Conservation (phyloP, 1,140 invertebrate genomes). For the Drosophila tristis region DNA sequence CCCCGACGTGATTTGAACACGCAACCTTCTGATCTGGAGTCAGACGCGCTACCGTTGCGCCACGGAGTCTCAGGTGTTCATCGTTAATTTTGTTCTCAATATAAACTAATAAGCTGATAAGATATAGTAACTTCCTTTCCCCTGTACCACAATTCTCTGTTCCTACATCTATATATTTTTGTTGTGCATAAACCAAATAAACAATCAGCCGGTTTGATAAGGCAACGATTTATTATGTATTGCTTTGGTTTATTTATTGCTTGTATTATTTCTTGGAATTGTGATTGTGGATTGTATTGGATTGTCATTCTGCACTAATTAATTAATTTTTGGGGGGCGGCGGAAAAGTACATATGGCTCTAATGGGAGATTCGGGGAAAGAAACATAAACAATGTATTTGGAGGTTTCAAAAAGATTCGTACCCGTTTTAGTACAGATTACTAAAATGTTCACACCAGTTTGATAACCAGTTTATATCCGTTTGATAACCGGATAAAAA, state of each 20-base stretch:
- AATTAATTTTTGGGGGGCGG: too few species aligned
- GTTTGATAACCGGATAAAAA: too few species aligned
- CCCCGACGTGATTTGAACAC: slow-evolving; percentile 99
- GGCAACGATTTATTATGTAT: slow-evolving; percentile 1
- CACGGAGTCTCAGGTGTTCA: slow-evolving; percentile 18
- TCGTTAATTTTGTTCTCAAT: too few species aligned
- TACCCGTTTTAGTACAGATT: too few species aligned
- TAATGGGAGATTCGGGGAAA: too few species aligned
- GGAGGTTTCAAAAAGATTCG: too few species aligned
- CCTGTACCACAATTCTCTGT: not conserved
- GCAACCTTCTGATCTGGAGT: slow-evolving; percentile 99
- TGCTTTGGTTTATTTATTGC: not conserved
- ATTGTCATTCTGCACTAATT: too few species aligned
- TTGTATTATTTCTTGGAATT: slow-evolving; percentile 3
- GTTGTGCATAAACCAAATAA: not conserved
- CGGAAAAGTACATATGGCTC: too few species aligned
- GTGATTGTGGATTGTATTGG: not conserved
- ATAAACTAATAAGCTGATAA: slow-evolving; percentile 12
- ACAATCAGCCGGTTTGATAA: not conserved
- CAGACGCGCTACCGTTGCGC: slow-evolving; percentile 98
- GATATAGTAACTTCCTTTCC: slow-evolving; percentile 15
- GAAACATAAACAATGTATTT: too few species aligned
- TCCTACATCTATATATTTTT: not conserved
- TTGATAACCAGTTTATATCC: too few species aligned
- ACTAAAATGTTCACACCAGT: too few species aligned